Conservation (phyloP, 2,888 invertebrate species). For the Limulus polyphemus region DNA sequence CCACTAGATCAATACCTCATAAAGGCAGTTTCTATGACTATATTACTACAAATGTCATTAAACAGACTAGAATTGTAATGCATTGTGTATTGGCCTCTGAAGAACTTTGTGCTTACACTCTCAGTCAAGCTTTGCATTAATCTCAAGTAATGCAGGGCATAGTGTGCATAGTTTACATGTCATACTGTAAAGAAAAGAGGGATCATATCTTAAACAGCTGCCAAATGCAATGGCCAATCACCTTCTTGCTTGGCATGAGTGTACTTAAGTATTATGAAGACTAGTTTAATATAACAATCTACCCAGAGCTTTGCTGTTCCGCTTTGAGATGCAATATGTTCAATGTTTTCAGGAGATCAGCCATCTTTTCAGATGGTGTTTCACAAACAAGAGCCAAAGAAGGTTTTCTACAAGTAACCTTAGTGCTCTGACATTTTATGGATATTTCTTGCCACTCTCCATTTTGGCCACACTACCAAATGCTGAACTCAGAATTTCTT, state of each 20-base stretch:
- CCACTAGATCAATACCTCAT: too few species aligned
- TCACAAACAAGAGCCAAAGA: not conserved
- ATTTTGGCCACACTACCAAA: conserved; percentile 28
- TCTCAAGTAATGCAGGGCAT: too few species aligned
- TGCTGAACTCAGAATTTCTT: conserved; percentile 26
- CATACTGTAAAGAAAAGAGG: not conserved
- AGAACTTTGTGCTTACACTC: too few species aligned
- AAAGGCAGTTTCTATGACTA: too few species aligned
- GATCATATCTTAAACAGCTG: not conserved
- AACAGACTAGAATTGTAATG: too few species aligned
- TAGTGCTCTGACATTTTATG: conserved; percentile 22
- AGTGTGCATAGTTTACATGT: not conserved
- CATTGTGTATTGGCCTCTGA: too few species aligned
- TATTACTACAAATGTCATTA: too few species aligned
- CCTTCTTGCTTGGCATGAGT: not conserved
- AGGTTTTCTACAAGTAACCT: not conserved
- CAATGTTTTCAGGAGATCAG: too few species aligned
- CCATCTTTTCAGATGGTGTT: too few species aligned
- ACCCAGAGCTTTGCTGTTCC: not conserved
- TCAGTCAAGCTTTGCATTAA: too few species aligned
- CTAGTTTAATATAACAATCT: not conserved
- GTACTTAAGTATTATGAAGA: not conserved
- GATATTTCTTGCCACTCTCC: conserved; percentile 27
- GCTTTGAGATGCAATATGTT: too few species aligned
- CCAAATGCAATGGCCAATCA: not conserved